phyloP scores from a whole-genome alignment of 2,113 vertebrate genomes.

The Myrmecophaga tridactyla region DNA sequence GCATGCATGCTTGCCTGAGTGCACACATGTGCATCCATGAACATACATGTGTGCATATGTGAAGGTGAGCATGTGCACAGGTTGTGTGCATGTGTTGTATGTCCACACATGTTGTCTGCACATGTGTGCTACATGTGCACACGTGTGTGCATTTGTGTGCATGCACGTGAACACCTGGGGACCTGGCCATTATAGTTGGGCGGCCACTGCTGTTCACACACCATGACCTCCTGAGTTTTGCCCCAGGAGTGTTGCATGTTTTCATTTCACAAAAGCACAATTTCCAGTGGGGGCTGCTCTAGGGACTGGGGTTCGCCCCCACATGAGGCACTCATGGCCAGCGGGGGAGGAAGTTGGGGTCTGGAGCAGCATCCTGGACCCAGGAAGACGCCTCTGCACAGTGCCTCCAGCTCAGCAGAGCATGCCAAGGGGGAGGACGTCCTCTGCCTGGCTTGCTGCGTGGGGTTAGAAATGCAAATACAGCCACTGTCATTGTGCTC shows the following conservation, averaged over 20 bases:
- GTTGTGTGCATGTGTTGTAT: too few species aligned
- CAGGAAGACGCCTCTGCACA: too few species aligned
- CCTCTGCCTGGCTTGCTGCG: too few species aligned
- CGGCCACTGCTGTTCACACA: not conserved
- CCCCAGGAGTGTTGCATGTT: not conserved
- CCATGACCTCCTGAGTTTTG: too few species aligned
- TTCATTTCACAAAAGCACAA: not conserved
- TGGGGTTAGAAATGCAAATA: too few species aligned
- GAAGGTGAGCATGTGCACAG: too few species aligned
- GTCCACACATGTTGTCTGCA: too few species aligned
- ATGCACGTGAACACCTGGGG: not conserved
- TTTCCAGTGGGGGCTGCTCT: not conserved
- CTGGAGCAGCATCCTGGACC: not conserved
- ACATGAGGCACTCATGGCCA: not conserved
- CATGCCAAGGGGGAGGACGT: not conserved
- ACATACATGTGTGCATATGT: too few species aligned
- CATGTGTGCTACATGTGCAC: not conserved
- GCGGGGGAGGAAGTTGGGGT: not conserved
- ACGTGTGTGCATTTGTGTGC: rapidly evolving
- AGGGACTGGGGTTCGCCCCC: not conserved
- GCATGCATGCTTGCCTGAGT: too few species aligned
- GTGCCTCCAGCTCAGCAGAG: not conserved
- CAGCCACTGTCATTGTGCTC: too few species aligned
- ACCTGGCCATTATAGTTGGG: not conserved
- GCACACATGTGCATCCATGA: too few species aligned